phyloP scores from a whole-genome alignment of 2,113 vertebrate species.

The Anhinga anhinga region DNA sequence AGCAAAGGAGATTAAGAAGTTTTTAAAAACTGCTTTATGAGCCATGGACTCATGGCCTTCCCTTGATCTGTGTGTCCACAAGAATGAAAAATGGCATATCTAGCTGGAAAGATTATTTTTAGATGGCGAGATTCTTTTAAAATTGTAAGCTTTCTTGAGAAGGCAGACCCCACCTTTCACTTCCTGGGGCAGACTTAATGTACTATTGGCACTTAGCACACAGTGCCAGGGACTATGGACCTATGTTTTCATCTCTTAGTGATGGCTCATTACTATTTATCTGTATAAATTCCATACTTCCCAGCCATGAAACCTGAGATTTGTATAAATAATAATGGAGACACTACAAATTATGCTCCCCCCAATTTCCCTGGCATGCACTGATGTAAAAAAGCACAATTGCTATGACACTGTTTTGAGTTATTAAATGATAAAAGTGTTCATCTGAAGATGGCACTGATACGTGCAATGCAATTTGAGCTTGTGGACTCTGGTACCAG shows the following conservation, averaged over 20 bases:
- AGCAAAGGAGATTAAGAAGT: not conserved
- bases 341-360: not conserved
- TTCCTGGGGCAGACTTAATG: not conserved
- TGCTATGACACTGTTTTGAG: not conserved
- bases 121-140: not conserved
- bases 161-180: not conserved
- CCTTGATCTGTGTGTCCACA: not conserved
- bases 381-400: not conserved
- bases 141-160: not conserved
- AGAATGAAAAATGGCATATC: slow-evolving; percentile 1
- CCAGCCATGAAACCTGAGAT: not conserved
- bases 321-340: not conserved
- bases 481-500: not conserved
- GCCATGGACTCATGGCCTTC: not conserved
- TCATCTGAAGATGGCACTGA: not conserved
- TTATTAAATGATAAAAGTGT: not conserved
- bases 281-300: not conserved
- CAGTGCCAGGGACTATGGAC: not conserved
- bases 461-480: not conserved
- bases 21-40: not conserved
- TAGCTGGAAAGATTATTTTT: not conserved
- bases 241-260: not conserved
- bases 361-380: not conserved
- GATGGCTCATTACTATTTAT: not conserved
- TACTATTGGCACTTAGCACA: not conserved